Base-by-base conservation (phyloP, 1,140 invertebrate genomes). In the Drosophila kurseongensis region DNA sequence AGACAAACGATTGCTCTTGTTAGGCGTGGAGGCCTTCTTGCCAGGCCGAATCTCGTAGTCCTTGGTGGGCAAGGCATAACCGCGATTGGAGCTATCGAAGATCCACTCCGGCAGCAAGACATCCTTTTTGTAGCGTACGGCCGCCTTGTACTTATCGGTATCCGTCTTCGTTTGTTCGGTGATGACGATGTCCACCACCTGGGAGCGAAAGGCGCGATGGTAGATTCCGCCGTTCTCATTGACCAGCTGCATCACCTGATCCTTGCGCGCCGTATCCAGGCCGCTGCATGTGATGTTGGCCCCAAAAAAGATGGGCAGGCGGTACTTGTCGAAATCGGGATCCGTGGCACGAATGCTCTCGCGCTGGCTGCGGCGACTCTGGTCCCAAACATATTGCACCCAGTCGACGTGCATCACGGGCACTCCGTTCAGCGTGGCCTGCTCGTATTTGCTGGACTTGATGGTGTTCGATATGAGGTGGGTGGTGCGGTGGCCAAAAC, bases 81-180 rank as follows among this genome's bases (percentile, higher is more conserved):
- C 96, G 32, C 94, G 94, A 45, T 94, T 93, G 0, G 96, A 93
- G 48, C 96, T 97, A 23, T 97, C 96, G 66, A 94, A 94, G 36
- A 98, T 93, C 97, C 97, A 98, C 13, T 95, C 93, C 0, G 95
- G 94, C 54, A 92, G 93, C 1, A 97, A 94, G 90, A 96, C 96
- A 36, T 95, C 94, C 76, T 97, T 96, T 61, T 95, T 94, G 92
- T 95, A 97, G 75, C 95, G 94, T 50, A 95, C 91, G 0, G 97
- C 97, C 78, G 95, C 96, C 76, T 95, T 96, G 84, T 96, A 96
- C 91, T 98, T 98, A 13, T 97, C 95, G 61, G 97, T 97, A 63
- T 94, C 93, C 3, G 95, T 83, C 14, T 93, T 93, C n/a, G 94
- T 93, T 54, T 93, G 75, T 12, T 91, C 90, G 0, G 91, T 90